Conservation (phyloP, 2,113 vertebrate species). For the Melozone crissalis region DNA sequence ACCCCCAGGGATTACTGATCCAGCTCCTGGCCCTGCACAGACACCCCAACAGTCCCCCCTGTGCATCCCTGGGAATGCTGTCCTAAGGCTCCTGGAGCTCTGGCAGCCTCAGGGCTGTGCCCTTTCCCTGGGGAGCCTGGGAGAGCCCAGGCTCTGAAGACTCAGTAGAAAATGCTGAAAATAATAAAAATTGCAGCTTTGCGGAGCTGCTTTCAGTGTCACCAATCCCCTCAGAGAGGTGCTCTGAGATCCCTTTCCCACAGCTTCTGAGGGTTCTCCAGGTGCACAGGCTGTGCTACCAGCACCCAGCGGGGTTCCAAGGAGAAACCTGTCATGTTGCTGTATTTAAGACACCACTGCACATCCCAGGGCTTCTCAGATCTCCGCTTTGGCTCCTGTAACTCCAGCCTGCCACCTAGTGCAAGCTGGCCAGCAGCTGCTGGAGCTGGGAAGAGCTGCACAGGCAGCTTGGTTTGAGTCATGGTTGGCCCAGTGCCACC, state of each 20-base stretch:
- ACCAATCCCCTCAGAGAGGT: background rate
- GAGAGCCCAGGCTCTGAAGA: background rate
- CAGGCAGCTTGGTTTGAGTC: background rate
- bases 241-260: background rate
- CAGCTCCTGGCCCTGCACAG: background rate
- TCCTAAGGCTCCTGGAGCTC: background rate
- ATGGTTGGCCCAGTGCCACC: background rate
- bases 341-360: slow-evolving; percentile 28
- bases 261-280: background rate
- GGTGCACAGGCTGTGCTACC: background rate
- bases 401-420: slow-evolving; percentile 62
- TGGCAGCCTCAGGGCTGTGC: background rate
- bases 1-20: background rate
- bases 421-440: background rate
- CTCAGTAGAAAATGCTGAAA: background rate
- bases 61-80: background rate
- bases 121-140: background rate
- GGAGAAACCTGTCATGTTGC: slow-evolving; percentile 45
- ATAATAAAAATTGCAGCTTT: background rate
- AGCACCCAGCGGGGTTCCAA: background rate
- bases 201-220: background rate
- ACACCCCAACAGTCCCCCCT: background rate
- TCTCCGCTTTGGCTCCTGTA: background rate
- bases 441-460: background rate
- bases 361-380: background rate